phyloP scores from a whole-genome alignment of 2,113 vertebrate species.

The Rhadina sibilatrix region DNA sequence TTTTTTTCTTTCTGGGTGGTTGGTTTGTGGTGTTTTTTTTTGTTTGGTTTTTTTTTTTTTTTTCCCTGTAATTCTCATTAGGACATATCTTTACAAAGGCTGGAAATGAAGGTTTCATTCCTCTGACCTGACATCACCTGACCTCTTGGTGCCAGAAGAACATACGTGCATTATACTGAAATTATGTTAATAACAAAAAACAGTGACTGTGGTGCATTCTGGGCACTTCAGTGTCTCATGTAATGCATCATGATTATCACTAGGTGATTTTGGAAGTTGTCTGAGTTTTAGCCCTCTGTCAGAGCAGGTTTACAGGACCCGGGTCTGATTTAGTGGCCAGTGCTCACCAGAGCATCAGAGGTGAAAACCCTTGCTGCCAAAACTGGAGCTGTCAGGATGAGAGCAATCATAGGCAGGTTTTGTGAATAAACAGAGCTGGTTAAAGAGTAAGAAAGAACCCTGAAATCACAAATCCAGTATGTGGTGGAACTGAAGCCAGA shows the following conservation, averaged over 20 bases:
- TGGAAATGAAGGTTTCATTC: neutral
- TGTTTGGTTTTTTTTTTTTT: no score
- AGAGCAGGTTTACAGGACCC: neutral
- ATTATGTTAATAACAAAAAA: neutral
- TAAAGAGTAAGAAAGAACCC: neutral
- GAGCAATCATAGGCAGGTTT: neutral
- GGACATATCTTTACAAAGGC: neutral
- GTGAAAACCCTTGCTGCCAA: neutral
- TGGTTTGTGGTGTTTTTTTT: no score
- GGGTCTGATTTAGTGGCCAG: neutral
- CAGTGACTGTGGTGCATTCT: neutral
- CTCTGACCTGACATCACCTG: neutral
- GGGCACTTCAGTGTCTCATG: neutral
- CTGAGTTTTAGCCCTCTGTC: neutral
- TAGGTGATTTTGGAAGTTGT: neutral
- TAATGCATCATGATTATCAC: neutral
- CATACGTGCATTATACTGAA: accelerated
- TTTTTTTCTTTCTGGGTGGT: neutral
- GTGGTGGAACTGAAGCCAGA: neutral
- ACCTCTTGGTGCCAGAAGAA: neutral
- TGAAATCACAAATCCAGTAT: neutral
- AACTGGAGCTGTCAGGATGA: neutral
- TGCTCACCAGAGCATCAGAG: neutral
- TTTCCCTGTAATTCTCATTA: neutral
- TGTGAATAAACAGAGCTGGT: neutral